Evolutionary conservation across 2,113 vertebrate species (phyloP).

Genomic region (Zosterops pallidus): DNA sequence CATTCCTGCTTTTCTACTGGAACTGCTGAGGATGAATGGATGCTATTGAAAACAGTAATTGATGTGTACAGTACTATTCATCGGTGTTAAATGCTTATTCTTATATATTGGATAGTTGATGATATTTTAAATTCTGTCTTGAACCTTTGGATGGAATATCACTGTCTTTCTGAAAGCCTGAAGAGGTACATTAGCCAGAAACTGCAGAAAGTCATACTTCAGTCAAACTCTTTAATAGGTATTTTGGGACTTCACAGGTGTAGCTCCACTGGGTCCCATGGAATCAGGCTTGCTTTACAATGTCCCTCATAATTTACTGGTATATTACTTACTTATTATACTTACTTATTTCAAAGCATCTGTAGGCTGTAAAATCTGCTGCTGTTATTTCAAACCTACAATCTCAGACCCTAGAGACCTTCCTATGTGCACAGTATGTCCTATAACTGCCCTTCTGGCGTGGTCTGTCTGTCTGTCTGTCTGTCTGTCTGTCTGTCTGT

Average conservation of each 20-base stretch:
- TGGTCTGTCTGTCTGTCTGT: not conserved
- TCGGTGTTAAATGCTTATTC: not conserved
- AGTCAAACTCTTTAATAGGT: not conserved
- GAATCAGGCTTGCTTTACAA: not conserved
- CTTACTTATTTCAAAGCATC: not conserved
- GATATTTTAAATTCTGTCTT: not conserved
- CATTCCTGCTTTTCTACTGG: not conserved
- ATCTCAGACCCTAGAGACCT: not conserved
- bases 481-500: not conserved
- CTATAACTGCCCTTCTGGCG: rapidly evolving
- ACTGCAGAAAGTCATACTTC: not conserved
- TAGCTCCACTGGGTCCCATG: not conserved
- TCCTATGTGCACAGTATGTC: not conserved
- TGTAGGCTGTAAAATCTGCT: not conserved
- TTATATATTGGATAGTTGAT: not conserved
- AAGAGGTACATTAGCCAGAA: not conserved
- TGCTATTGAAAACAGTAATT: not conserved
- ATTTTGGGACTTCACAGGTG: not conserved
- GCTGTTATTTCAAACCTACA: not conserved
- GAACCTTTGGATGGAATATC: not conserved
- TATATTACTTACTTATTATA: not conserved
- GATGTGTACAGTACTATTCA: not conserved
- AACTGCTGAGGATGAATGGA: not conserved
- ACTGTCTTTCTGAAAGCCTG: not conserved
- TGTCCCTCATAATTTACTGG: not conserved